phyloP scores from a whole-genome alignment of 2,888 invertebrate genomes.

The Pyrrhia umbra region DNA sequence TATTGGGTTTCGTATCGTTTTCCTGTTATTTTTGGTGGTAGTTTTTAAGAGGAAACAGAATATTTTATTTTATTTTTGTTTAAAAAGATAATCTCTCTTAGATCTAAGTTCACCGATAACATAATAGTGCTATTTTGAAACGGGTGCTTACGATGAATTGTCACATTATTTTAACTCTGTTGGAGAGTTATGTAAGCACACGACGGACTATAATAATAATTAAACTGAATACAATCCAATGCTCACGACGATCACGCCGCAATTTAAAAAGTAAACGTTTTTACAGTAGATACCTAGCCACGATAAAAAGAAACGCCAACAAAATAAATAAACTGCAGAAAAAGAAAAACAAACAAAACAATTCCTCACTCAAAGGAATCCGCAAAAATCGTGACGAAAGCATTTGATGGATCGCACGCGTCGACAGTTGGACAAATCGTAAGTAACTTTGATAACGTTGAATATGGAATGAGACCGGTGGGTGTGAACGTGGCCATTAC shows the following conservation, averaged over 20 bases:
- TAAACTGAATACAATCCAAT: no score
- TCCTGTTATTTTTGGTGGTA: conserved; percentile 44
- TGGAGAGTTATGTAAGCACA: no score
- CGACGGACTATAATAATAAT: no score
- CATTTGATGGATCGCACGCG: conserved; percentile 59
- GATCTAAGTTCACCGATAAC: not conserved
- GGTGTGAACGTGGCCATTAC: conserved; percentile 68
- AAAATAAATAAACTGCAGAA: not conserved
- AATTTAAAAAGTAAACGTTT: no score
- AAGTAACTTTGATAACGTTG: conserved; percentile 75
- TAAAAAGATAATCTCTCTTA: not conserved
- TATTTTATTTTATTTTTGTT: not conserved
- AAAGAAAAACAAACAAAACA: conserved; percentile 43
- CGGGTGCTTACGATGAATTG: no score
- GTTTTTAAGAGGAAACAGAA: not conserved
- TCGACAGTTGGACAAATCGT: conserved; percentile 61
- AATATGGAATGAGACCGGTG: conserved; percentile 73
- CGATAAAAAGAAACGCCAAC: conserved; percentile 1
- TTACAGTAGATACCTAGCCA: not conserved
- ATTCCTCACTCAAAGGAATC: conserved; percentile 49
- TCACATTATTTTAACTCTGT: no score
- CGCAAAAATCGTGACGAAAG: conserved; percentile 42
- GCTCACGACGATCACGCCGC: no score
- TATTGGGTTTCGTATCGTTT: conserved; percentile 51
- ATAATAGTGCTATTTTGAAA: no score